Evolutionary conservation across 2,797 vertebrate genomes (phyloP).

Genomic region (Platalea minor): DNA sequence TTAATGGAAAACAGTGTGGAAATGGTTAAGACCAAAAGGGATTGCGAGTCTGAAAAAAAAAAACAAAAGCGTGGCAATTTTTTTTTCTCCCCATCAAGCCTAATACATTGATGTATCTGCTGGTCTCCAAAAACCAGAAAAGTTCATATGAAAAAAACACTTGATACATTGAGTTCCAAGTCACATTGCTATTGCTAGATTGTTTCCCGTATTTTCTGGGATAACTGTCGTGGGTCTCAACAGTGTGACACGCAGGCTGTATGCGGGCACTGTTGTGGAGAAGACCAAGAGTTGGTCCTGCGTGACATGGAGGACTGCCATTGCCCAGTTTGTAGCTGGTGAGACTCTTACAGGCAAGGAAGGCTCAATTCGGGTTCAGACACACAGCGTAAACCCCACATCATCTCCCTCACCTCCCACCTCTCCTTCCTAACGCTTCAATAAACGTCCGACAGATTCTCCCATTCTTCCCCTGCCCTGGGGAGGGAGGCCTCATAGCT

Average conservation of each 20-base stretch:
- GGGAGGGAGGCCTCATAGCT: neutral
- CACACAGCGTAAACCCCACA: neutral
- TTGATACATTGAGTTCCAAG: neutral
- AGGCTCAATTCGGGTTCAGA: neutral
- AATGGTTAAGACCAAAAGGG: neutral
- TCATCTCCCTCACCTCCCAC: neutral
- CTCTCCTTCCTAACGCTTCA: neutral
- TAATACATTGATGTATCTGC: neutral
- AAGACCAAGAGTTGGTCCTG: neutral
- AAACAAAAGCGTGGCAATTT: neutral
- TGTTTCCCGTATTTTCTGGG: neutral
- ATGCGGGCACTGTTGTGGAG: neutral
- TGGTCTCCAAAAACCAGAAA: neutral
- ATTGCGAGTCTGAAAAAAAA: neutral
- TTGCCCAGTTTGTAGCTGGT: neutral
- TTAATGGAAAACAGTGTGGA: neutral
- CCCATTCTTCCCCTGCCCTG: neutral
- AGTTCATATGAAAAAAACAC: neutral
- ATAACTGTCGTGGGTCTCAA: neutral
- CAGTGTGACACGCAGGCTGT: neutral
- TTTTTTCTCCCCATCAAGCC: rapidly evolving
- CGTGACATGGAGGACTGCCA: neutral
- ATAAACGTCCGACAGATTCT: neutral
- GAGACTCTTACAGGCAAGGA: neutral
- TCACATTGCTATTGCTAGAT: neutral